phyloP scores from a whole-genome alignment of 1,140 invertebrate species.

The Linepithema humile region DNA sequence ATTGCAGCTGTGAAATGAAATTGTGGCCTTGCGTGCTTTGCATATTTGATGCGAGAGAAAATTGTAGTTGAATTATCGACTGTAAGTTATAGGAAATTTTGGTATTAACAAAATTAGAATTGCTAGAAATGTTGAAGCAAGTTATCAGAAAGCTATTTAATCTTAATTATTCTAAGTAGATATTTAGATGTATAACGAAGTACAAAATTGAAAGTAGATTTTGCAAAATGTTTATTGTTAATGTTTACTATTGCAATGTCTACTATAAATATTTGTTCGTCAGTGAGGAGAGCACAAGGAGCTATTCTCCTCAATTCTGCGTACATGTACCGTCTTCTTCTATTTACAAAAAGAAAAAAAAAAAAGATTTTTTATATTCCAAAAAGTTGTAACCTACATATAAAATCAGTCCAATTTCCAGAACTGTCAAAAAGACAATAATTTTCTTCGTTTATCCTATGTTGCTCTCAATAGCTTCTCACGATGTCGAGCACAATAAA shows the following conservation, averaged over 20 bases:
- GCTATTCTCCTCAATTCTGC: too few relatives aligned
- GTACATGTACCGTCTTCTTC: too few relatives aligned
- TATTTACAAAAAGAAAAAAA: too few relatives aligned
- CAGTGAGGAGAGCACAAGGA: too few relatives aligned
- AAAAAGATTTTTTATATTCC: too few relatives aligned
- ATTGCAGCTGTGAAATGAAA: conserved; percentile 1
- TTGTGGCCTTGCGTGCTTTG: background rate
- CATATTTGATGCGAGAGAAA: background rate
- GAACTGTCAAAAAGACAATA: conserved; percentile 4
- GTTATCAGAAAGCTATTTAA: background rate
- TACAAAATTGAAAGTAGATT: too few relatives aligned
- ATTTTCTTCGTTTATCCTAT: conserved; percentile 25
- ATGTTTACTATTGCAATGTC: too few relatives aligned
- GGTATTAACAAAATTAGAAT: conserved; percentile 10
- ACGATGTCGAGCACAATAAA: conserved; percentile 14
- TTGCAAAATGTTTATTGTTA: too few relatives aligned
- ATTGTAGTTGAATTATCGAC: conserved; percentile 25
- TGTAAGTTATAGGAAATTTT: conserved; percentile 5
- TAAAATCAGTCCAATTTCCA: background rate
- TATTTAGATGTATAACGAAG: too few relatives aligned
- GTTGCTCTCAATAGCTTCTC: conserved; percentile 11
- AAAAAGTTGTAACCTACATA: too few relatives aligned
- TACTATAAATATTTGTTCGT: too few relatives aligned
- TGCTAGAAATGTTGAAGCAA: background rate
- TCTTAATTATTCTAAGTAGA: too few relatives aligned